A percentile compares a stretch with the other conserved stretches of the same genome.
phyloP scores from a whole-genome alignment of 2,888 invertebrate species.

The Choreutis nemorana region DNA sequence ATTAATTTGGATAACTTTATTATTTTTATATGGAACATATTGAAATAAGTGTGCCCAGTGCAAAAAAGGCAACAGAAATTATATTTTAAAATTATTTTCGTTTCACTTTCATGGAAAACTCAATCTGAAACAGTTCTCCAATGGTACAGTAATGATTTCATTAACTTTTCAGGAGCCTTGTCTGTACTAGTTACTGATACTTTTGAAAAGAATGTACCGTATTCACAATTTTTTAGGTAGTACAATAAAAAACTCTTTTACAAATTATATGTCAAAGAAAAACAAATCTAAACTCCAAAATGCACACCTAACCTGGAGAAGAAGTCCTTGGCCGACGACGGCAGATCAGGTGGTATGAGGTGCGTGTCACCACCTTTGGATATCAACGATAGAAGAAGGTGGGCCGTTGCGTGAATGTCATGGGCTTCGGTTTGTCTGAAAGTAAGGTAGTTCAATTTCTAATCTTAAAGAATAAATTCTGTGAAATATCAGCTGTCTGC shows the following conservation, averaged over 20 bases:
- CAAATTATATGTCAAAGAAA: background rate
- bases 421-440: conserved; percentile 68
- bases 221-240: no score
- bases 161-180: no score
- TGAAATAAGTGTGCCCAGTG: no score
- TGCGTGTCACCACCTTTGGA: conserved; percentile 53
- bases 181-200: conserved; percentile 1
- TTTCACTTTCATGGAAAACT: no score
- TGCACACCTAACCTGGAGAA: conserved; percentile 65
- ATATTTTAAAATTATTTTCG: no score
- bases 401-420: conserved; percentile 77
- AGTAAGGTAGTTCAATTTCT: conserved; percentile 3
- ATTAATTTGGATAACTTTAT: no score
- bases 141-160: no score
- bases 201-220: background rate
- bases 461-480: no score
- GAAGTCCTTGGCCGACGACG: conserved; percentile 75
- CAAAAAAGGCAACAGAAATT: no score
- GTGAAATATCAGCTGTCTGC: no score
- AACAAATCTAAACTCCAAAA: background rate
- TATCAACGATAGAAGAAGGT: conserved; percentile 72
- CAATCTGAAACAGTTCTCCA: no score
- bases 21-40: no score
- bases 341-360: conserved; percentile 66
- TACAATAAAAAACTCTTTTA: conserved; percentile 3